Evolutionary conservation across 35 echinoderm and acorn worm species (phyloP).

Genomic region (Chiridota heheva): DNA sequence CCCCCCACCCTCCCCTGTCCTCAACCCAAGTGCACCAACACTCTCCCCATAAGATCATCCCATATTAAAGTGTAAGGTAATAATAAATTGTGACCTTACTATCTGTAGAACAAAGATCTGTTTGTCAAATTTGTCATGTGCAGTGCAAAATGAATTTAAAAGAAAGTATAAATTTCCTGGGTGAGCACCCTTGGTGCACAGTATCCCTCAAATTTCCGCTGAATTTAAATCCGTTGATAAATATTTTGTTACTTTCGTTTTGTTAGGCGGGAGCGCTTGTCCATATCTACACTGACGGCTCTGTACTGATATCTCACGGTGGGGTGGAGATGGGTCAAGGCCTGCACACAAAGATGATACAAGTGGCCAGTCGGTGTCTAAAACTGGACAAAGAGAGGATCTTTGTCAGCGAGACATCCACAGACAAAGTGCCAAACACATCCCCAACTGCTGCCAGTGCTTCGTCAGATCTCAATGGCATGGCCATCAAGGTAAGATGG

Average conservation of each 20-base stretch:
- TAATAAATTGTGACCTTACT: too few species aligned
- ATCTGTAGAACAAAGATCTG: too few species aligned
- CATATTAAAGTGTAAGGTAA: too few species aligned
- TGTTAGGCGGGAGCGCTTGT: slow-evolving; percentile 73
- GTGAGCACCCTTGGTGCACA: too few species aligned
- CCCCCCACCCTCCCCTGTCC: too few species aligned
- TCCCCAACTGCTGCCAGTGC: slow-evolving; percentile 55
- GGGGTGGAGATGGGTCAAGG: slow-evolving; percentile 91
- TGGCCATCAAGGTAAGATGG: slow-evolving; percentile 59
- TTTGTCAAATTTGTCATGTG: too few species aligned
- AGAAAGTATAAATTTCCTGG: too few species aligned
- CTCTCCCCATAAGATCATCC: too few species aligned
- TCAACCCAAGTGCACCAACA: too few species aligned
- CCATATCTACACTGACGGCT: slow-evolving; percentile 81
- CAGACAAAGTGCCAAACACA: slow-evolving; percentile 66
- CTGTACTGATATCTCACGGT: slow-evolving; percentile 74
- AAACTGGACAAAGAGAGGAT: slow-evolving; percentile 55
- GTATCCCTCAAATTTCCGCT: too few species aligned
- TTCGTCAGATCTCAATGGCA: slow-evolving; percentile 68
- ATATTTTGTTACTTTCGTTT: not conserved
- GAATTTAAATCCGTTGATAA: not conserved
- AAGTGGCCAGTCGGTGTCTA: slow-evolving; percentile 55
- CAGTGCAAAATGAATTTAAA: too few species aligned
- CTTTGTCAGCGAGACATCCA: slow-evolving; percentile 64
- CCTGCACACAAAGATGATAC: slow-evolving; percentile 82